Evolutionary conservation across 2,888 invertebrate genomes (phyloP).

Genomic region (Strigamia crassipes): DNA sequence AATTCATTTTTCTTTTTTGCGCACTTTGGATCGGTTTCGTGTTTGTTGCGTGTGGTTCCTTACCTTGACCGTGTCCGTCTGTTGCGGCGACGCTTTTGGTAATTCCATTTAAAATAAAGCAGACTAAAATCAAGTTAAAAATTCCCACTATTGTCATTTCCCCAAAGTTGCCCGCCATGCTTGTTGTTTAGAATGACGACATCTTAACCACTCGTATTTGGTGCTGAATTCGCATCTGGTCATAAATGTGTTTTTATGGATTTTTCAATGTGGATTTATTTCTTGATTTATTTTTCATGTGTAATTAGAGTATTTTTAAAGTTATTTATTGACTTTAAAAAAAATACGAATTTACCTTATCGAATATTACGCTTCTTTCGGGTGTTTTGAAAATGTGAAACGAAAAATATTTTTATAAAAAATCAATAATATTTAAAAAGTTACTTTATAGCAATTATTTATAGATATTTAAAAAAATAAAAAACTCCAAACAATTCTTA

Average conservation of each 20-base stretch:
- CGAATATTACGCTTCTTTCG: too few species aligned
- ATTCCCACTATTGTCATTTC: constrained; percentile 33
- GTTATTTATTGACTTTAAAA: too few species aligned
- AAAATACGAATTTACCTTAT: too few species aligned
- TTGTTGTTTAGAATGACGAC: constrained; percentile 30
- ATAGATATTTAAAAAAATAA: too few species aligned
- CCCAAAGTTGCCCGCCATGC: constrained; percentile 19
- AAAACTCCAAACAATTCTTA: too few species aligned
- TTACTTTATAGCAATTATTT: too few species aligned
- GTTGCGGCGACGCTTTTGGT: constrained; percentile 56
- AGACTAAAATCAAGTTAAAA: constrained; percentile 22
- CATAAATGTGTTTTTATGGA: neutral
- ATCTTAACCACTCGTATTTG: neutral
- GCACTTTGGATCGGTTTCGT: neutral
- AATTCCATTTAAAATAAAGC: constrained; percentile 49
- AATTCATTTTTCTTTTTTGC: neutral
- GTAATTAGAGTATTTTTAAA: too few species aligned
- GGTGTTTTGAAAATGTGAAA: too few species aligned
- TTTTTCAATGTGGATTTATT: too few species aligned
- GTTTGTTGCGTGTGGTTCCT: neutral
- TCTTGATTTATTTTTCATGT: too few species aligned
- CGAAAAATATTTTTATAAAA: too few species aligned
- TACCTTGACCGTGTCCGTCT: constrained; percentile 59
- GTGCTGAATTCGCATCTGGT: neutral
- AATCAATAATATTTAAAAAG: too few species aligned